phyloP scores from a whole-genome alignment of 2,888 invertebrate species.

The Tortrix viridana region DNA sequence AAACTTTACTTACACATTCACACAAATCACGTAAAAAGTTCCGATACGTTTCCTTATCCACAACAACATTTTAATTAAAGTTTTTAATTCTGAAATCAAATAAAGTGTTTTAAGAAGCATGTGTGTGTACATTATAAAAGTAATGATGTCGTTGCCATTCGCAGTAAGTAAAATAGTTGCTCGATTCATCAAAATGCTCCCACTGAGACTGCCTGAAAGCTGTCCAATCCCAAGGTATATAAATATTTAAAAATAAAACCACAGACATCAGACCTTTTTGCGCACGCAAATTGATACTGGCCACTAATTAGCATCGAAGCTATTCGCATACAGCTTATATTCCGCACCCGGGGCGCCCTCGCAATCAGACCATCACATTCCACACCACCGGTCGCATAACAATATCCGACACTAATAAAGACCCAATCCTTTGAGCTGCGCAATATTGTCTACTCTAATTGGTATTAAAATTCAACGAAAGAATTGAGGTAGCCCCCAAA shows the following conservation, averaged over 20 bases:
- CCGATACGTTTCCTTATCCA: too few species aligned
- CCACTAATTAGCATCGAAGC: constrained; percentile 27
- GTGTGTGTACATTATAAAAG: too few species aligned
- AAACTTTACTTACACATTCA: too few species aligned
- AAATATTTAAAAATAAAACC: constrained; percentile 8
- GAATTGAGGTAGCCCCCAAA: constrained; percentile 77
- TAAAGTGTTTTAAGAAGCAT: too few species aligned
- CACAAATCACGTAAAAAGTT: too few species aligned
- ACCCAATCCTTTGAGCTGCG: constrained; percentile 72
- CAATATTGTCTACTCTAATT: constrained; percentile 81
- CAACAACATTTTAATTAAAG: too few species aligned
- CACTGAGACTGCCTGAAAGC: too few species aligned
- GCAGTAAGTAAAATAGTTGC: too few species aligned
- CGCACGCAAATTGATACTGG: constrained; percentile 32
- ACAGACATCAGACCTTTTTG: constrained; percentile 8
- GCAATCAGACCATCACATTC: constrained; percentile 51
- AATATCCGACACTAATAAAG: constrained; percentile 81
- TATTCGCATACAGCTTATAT: constrained; percentile 21
- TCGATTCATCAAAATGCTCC: too few species aligned
- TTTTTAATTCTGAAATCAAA: too few species aligned
- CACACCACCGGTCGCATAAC: constrained; percentile 69
- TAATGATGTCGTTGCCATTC: too few species aligned
- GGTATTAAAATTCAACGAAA: constrained; percentile 75
- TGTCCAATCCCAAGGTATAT: background rate
- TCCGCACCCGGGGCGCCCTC: constrained; percentile 29